phyloP scores from a whole-genome alignment of 2,888 invertebrate species.

The Xestia rhomboidea region DNA sequence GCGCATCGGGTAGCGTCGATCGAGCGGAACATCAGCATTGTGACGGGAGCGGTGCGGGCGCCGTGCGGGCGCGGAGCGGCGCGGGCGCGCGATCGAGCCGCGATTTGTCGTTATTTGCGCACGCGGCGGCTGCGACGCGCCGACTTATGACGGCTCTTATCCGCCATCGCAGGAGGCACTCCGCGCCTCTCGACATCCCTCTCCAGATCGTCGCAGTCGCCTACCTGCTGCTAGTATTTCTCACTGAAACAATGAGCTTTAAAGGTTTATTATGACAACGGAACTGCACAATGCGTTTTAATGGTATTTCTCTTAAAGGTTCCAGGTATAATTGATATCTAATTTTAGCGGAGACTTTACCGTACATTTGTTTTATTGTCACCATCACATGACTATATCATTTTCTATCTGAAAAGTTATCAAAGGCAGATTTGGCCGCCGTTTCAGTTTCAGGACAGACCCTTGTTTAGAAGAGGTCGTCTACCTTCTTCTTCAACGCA shows the following conservation, averaged over 20 bases:
- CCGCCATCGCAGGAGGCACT: slow-evolving; percentile 83
- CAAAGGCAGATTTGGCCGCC: neutral
- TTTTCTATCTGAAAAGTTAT: neutral
- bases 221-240: slow-evolving; percentile 83
- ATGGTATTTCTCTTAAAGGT: slow-evolving; percentile 65
- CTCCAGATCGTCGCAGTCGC: slow-evolving; percentile 75
- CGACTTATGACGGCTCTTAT: slow-evolving; percentile 88
- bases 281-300: slow-evolving; percentile 69
- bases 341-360: slow-evolving; percentile 49
- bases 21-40: slow-evolving; percentile 79
- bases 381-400: neutral
- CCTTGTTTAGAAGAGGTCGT: neutral
- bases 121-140: slow-evolving; percentile 72
- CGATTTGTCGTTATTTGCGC: slow-evolving; percentile 89
- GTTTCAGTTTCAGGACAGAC: neutral
- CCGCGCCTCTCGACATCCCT: slow-evolving; percentile 81
- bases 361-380: slow-evolving; percentile 27
- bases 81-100: slow-evolving; percentile 76
- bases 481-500: neutral
- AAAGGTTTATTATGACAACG: slow-evolving; percentile 86
- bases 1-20: slow-evolving; percentile 83
- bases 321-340: slow-evolving; percentile 55
- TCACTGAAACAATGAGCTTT: slow-evolving; percentile 89
- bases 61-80: slow-evolving; percentile 36
- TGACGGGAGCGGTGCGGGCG: slow-evolving; percentile 61